phyloP scores from a whole-genome alignment of 2,888 invertebrate genomes.

The Ennomos quercinarius region DNA sequence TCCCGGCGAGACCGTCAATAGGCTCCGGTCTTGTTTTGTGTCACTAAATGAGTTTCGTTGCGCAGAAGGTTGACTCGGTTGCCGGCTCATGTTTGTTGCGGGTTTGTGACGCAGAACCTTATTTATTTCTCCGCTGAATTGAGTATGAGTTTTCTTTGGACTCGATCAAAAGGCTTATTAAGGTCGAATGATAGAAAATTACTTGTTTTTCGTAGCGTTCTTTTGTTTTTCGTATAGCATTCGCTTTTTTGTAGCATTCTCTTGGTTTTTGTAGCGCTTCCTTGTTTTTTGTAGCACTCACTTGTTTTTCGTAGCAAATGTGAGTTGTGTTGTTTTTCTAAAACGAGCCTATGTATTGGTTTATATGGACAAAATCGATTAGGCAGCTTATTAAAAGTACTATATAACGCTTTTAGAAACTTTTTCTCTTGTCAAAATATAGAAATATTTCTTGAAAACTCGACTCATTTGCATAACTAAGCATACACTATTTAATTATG shows the following conservation, averaged over 20 bases:
- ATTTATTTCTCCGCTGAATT: constrained; percentile 36
- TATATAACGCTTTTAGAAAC: neutral
- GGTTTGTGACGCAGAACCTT: constrained; percentile 25
- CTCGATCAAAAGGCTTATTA: constrained; percentile 8
- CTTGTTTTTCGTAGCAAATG: too few relatives aligned
- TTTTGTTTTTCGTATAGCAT: too few relatives aligned
- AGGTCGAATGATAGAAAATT: constrained; percentile 4
- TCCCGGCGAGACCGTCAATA: neutral
- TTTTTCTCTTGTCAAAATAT: neutral
- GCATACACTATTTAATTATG: constrained; percentile 76
- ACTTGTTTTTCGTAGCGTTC: neutral
- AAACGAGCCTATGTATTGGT: too few relatives aligned
- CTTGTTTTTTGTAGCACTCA: too few relatives aligned
- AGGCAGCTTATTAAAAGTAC: too few relatives aligned
- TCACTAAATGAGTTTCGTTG: constrained; percentile 82
- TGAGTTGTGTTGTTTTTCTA: too few relatives aligned
- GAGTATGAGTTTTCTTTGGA: constrained; percentile 12
- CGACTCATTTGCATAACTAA: constrained; percentile 64
- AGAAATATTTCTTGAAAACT: constrained; percentile 11
- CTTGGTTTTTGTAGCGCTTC: too few relatives aligned
- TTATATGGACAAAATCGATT: too few relatives aligned
- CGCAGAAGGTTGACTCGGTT: constrained; percentile 75
- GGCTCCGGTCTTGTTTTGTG: constrained; percentile 68
- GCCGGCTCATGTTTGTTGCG: constrained; percentile 56
- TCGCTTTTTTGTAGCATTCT: neutral